A percentile compares a stretch with the other conserved stretches of the same genome.
Conservation (phyloP, 2,888 invertebrate genomes). For the Hermaeophaga mercurialis region DNA sequence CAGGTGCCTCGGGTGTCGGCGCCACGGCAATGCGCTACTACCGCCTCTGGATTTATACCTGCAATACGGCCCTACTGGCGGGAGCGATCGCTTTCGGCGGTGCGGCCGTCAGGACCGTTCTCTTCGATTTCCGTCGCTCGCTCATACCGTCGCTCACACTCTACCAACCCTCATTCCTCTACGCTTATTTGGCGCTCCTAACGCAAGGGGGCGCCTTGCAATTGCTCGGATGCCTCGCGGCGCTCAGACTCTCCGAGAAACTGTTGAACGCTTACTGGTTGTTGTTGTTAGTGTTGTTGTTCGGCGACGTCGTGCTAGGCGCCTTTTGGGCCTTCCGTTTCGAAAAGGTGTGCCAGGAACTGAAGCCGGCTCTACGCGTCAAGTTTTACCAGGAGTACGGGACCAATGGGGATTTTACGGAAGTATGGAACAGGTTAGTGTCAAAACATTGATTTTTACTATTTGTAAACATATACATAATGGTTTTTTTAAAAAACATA, state of each 20-base stretch:
- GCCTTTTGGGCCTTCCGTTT: conserved; percentile 79
- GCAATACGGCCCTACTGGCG: conserved; percentile 85
- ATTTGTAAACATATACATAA: too few relatives aligned
- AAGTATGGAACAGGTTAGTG: conserved; percentile 68
- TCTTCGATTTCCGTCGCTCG: conserved; percentile 69
- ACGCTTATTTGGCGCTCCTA: conserved; percentile 81
- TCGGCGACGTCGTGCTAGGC: conserved; percentile 83
- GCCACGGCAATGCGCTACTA: conserved; percentile 75
- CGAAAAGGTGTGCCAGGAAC: conserved; percentile 67
- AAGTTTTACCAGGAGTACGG: conserved; percentile 73
- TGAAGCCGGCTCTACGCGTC: conserved; percentile 67
- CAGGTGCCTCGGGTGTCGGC: conserved; percentile 52
- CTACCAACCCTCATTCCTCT: conserved; percentile 78
- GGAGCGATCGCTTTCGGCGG: conserved; percentile 81
- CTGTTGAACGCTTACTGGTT: conserved; percentile 86
- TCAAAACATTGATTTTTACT: too few relatives aligned
- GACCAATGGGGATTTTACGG: conserved; percentile 72
- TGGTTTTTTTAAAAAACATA: too few relatives aligned
- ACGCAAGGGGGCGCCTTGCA: conserved; percentile 72
- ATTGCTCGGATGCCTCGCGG: conserved; percentile 81
- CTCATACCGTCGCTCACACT: conserved; percentile 76
- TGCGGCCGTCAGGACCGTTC: conserved; percentile 72
- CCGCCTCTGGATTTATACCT: conserved; percentile 91
- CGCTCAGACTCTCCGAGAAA: conserved; percentile 77
- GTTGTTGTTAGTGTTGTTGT: conserved; percentile 75